Percentiles rank a stretch among this genome's conserved stretches.
phyloP scores from a whole-genome alignment of 2,797 vertebrate genomes.

The Nannoperca australis region DNA sequence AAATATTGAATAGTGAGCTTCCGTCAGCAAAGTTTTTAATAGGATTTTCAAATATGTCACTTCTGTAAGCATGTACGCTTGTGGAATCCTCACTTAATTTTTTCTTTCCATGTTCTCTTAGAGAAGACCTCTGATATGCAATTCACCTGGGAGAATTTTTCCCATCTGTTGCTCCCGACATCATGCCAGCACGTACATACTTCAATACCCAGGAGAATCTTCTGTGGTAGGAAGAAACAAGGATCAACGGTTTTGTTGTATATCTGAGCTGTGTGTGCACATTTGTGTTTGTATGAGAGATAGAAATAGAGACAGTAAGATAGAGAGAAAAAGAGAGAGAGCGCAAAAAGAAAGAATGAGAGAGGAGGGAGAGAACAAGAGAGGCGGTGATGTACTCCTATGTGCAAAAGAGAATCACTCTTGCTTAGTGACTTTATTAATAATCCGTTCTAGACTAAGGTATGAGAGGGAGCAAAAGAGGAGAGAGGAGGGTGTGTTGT shows the following conservation, averaged over 20 bases:
- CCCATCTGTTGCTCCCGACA: conserved; percentile 66
- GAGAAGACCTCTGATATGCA: conserved; percentile 57
- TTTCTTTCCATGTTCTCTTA: conserved; percentile 28
- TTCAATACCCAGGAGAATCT: conserved; percentile 55
- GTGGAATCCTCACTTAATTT: conserved; percentile 24
- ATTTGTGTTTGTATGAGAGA: background rate
- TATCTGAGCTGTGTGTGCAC: conserved; percentile 37
- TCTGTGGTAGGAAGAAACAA: conserved; percentile 51
- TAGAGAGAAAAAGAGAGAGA: background rate
- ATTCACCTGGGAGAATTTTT: conserved; percentile 56
- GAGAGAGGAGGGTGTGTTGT: conserved; percentile 9
- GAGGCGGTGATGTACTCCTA: conserved; percentile 19
- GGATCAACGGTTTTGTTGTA: conserved; percentile 58
- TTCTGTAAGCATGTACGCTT: conserved; percentile 15
- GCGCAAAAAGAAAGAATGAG: conserved; percentile 7
- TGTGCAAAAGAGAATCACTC: conserved; percentile 44
- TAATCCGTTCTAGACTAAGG: conserved; percentile 52
- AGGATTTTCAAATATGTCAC: conserved; percentile 22
- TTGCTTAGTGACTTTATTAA: conserved; percentile 67
- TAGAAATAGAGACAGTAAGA: background rate
- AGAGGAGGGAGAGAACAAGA: conserved; percentile 3
- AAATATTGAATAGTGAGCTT: conserved; percentile 6
- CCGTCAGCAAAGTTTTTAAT: conserved; percentile 4
- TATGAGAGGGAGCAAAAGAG: conserved; percentile 6
- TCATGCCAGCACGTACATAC: conserved; percentile 54